Evolutionary conservation across 1,140 invertebrate species (phyloP), one percentile per base, ranked within the genome.

Genomic region (Brachionus manjavacas): DNA sequence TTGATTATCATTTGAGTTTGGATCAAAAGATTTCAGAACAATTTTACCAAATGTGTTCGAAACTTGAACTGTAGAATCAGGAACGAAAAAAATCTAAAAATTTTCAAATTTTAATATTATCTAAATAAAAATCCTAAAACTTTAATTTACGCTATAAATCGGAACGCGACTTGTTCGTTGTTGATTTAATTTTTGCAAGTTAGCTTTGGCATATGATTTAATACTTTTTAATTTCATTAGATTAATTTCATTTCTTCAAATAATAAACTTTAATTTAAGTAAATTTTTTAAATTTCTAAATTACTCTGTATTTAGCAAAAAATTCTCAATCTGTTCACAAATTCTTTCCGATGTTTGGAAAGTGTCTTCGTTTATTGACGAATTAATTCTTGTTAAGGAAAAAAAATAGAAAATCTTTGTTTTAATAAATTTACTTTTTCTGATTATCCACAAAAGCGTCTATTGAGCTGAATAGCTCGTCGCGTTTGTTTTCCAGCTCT

Each of bases 51-150:
- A 81, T 68, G 79, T 41, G 31, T 81, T 81, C 16, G 31, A 25
- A 20, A 81, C 41, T 81, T 81, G 79, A 11, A 81, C 64, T 14
- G 28, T 64, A 14, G 79, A 81, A 25, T 81, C 79, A 43, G 79
- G 79, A 16, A 81, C 79, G 20, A 81, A 81, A 46, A 81, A 81
- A 81, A 81, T 81, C 79, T 81, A 80, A 80, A 35, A 16, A 55
- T 64, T 55, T 23, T 49, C 25, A 35, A 25, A 14, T 31, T 20
- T 16, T 16, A 80, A 25, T 9, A 20, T 23, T 80, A 41, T 25
- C 7, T 55, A 66, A 60, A 35, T 16, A 25, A 2, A n/a, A 23
- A 60, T 39, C n/a, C 14, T 41, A 0, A 14, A 31, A 7, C 4
- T 80, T 9, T 52, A 52, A 41, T 52, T 81, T 81, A 81, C 79